phyloP scores from a whole-genome alignment of 2,888 invertebrate genomes.

The Iselma pallidipennis region DNA sequence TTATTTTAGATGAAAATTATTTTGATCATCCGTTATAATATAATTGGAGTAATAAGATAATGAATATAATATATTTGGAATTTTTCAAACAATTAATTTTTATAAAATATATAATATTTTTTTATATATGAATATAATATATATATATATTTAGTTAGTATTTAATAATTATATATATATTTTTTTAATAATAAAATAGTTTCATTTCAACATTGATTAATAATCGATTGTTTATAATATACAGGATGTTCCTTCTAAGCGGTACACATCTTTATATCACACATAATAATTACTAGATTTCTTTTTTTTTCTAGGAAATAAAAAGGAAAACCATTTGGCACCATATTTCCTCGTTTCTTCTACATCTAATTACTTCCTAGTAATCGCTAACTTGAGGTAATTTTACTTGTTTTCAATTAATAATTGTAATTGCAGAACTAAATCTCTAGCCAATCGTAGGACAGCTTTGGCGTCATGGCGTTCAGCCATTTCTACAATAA shows the following conservation, averaged over 20 bases:
- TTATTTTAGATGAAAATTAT: too few species aligned
- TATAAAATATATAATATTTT: slow-evolving; percentile 22
- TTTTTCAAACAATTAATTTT: slow-evolving; percentile 1
- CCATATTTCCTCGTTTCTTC: slow-evolving; percentile 2
- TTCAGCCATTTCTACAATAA: slow-evolving; percentile 91
- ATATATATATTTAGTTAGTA: neutral
- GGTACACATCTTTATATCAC: neutral
- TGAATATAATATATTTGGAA: neutral
- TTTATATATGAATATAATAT: neutral
- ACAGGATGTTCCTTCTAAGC: neutral
- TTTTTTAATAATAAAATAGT: slow-evolving; percentile 19
- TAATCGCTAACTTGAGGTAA: slow-evolving; percentile 5
- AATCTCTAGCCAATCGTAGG: slow-evolving; percentile 79
- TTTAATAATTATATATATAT: slow-evolving; percentile 13
- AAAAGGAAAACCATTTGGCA: slow-evolving; percentile 14
- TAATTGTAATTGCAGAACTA: slow-evolving; percentile 87
- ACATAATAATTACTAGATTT: neutral
- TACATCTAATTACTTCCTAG: neutral
- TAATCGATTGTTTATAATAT: slow-evolving; percentile 7
- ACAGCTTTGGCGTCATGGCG: slow-evolving; percentile 86
- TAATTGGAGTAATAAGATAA: neutral
- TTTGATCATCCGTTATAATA: too few species aligned
- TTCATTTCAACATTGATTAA: slow-evolving; percentile 9
- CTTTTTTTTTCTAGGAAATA: neutral
- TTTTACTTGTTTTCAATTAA: slow-evolving; percentile 88